Evolutionary conservation across 2,797 vertebrate genomes (phyloP).

Genomic region (Malacoraja senta): DNA sequence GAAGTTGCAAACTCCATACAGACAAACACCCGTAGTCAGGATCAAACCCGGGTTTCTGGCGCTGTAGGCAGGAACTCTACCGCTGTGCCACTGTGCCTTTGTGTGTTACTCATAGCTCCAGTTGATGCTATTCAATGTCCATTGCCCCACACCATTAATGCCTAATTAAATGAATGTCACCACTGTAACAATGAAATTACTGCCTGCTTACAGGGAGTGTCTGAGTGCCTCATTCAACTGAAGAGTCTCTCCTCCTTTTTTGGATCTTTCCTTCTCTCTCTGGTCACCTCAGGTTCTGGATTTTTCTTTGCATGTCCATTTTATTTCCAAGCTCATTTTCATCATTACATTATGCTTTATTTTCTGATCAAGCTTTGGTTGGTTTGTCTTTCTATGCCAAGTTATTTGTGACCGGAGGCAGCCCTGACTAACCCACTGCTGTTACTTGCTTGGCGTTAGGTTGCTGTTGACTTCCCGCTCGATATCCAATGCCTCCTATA

Average conservation of each 20-base stretch:
- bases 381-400: not conserved
- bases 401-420: not conserved
- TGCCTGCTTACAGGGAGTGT: slow-evolving; percentile 7
- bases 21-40: no score
- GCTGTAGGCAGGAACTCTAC: no score
- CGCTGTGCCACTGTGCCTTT: no score
- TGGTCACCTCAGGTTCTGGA: slow-evolving; percentile 24
- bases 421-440: no score
- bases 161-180: not conserved
- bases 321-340: not conserved
- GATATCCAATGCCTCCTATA: not conserved
- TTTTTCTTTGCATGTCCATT: not conserved
- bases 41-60: no score
- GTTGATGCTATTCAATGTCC: not conserved
- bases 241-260: not conserved
- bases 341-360: not conserved
- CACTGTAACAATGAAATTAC: not conserved
- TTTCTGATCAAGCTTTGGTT: not conserved
- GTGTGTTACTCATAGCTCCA: not conserved
- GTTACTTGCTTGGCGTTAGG: not conserved
- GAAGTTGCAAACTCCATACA: no score
- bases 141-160: not conserved
- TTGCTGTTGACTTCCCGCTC: not conserved
- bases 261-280: not conserved
- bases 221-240: not conserved